Conservation (phyloP, 2,888 invertebrate genomes). For the Maniola hyperantus region DNA sequence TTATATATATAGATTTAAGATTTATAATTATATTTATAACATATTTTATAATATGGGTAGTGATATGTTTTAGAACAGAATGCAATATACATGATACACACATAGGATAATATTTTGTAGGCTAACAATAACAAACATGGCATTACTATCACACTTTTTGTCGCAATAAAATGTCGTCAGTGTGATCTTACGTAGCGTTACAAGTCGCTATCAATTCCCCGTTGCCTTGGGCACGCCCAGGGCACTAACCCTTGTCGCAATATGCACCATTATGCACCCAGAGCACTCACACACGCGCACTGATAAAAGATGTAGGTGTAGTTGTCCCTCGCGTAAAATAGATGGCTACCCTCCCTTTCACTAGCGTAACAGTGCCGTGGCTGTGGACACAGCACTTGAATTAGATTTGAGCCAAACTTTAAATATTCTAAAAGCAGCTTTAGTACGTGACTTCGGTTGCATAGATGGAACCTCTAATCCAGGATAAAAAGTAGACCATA, state of each 20-base stretch:
- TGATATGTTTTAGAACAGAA: no score
- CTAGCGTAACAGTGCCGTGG: slow-evolving; percentile 65
- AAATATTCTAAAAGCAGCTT: neutral
- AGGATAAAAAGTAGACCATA: neutral
- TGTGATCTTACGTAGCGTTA: slow-evolving; percentile 39
- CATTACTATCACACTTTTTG: neutral
- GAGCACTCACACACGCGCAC: slow-evolving; percentile 46
- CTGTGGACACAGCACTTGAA: slow-evolving; percentile 55
- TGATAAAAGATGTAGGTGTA: slow-evolving; percentile 54
- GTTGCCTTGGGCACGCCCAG: slow-evolving; percentile 75
- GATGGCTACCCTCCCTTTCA: slow-evolving; percentile 80
- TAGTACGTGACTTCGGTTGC: neutral
- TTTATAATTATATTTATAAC: no score
- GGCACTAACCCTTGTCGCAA: slow-evolving; percentile 71
- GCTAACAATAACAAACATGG: no score
- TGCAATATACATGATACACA: no score
- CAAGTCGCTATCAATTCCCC: slow-evolving; percentile 63
- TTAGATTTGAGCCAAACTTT: slow-evolving; percentile 1
- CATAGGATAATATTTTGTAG: no score
- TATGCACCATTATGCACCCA: slow-evolving; percentile 56
- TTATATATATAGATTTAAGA: no score
- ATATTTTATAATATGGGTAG: no score
- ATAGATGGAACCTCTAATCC: neutral
- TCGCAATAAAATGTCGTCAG: neutral
- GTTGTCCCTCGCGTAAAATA: slow-evolving; percentile 67